Conservation (phyloP, 2,888 invertebrate species). For the Euplexia lucipara region DNA sequence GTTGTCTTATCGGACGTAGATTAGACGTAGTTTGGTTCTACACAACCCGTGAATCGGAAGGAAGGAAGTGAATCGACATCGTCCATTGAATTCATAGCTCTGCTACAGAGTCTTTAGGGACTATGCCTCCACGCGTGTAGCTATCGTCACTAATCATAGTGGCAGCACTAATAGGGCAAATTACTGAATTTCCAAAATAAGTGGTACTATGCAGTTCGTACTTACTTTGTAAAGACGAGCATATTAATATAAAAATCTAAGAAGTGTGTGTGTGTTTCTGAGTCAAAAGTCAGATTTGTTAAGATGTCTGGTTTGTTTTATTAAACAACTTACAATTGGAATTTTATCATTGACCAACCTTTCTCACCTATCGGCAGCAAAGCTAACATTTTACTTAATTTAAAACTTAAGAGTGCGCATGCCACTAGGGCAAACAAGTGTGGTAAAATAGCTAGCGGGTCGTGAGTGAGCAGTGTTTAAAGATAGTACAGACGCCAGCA, state of each 20-base stretch:
- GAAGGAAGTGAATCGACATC: too few species aligned
- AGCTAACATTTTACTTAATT: slow-evolving; percentile 7
- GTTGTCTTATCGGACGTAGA: too few species aligned
- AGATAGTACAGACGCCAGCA: too few species aligned
- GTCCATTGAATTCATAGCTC: background rate
- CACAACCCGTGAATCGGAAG: too few species aligned
- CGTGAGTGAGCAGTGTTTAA: too few species aligned
- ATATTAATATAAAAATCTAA: background rate
- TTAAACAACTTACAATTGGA: background rate
- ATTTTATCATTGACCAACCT: background rate
- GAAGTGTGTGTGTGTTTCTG: background rate
- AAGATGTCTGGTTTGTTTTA: background rate
- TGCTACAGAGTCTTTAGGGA: background rate
- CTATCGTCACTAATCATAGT: background rate
- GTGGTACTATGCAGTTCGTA: too few species aligned
- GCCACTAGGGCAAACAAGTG: too few species aligned
- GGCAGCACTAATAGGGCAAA: too few species aligned
- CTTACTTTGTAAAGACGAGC: too few species aligned
- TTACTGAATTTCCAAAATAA: too few species aligned
- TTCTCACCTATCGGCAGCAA: slow-evolving; percentile 2
- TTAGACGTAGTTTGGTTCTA: too few species aligned
- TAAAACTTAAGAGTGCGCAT: background rate
- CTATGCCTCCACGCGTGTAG: background rate
- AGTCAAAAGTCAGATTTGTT: background rate
- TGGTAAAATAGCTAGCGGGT: too few species aligned